Conservation (phyloP, 2,797 vertebrate genomes). For the Todus mexicanus region DNA sequence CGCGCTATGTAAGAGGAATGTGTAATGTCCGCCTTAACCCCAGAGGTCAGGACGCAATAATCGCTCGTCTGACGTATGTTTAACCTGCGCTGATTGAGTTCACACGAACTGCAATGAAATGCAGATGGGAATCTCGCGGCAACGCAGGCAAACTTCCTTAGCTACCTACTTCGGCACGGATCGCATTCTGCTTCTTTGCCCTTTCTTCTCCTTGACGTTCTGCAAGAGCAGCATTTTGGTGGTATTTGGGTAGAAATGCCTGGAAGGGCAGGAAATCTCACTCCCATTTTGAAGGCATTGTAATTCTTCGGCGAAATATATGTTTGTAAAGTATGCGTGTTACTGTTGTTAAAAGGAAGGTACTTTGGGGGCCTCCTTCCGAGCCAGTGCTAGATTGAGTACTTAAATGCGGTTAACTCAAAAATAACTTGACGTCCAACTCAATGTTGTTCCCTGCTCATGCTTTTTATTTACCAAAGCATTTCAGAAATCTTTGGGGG, state of each 20-base stretch:
- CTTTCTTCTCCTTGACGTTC: slow-evolving; percentile 34
- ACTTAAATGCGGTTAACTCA: background rate
- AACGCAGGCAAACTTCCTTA: background rate
- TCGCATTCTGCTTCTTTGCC: slow-evolving; percentile 37
- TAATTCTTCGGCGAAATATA: background rate
- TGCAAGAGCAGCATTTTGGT: slow-evolving; percentile 38
- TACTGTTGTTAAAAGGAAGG: background rate
- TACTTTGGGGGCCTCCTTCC: background rate
- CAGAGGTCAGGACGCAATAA: slow-evolving; percentile 17
- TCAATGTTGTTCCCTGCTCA: background rate
- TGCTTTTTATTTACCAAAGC: background rate
- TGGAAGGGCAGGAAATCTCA: background rate
- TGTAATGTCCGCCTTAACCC: background rate
- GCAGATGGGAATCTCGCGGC: slow-evolving; percentile 4
- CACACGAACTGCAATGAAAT: background rate
- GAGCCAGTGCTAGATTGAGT: background rate
- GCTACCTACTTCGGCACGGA: background rate
- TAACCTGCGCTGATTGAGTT: slow-evolving; percentile 48
- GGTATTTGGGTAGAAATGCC: slow-evolving; percentile 30
- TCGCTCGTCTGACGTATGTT: background rate
- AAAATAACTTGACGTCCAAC: background rate
- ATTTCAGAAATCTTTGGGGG: background rate
- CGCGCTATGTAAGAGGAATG: slow-evolving; percentile 16
- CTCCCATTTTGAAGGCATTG: background rate
- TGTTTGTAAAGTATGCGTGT: background rate